These are phyloP conservation scores for Thryonomys swinderianus DNA, from an alignment of 2,113 vertebrate species.

Conservation along the genomic window DNA sequence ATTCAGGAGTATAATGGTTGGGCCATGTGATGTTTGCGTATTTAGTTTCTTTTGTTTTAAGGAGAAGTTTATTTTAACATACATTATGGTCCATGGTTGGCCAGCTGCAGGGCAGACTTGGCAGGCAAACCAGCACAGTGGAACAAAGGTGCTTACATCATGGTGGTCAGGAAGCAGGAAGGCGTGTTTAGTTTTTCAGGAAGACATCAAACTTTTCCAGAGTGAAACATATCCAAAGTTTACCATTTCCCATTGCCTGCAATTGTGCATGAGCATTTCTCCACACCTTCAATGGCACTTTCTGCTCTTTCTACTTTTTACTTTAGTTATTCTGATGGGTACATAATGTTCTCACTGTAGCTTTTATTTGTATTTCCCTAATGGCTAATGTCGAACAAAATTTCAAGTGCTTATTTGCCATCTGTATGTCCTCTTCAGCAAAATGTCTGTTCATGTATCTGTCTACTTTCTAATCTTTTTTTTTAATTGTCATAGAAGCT, in stretches of 20 bases:
- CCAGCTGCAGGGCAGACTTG: neutral
- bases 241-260: neutral
- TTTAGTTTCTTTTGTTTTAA: neutral
- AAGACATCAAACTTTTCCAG: neutral
- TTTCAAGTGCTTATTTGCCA: neutral
- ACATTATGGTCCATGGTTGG: neutral
- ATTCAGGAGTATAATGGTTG: neutral
- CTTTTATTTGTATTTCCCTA: conserved; percentile 3
- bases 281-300: neutral
- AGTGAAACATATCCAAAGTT: neutral
- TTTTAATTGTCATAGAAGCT: neutral
- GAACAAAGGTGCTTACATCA: too few species aligned
- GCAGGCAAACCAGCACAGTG: neutral
- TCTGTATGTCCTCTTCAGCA: neutral
- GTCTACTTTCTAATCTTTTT: neutral
- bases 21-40: neutral
- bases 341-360: neutral
- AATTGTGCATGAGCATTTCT: neutral
- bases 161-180: neutral
- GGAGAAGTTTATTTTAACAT: neutral
- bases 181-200: neutral
- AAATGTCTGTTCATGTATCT: neutral
- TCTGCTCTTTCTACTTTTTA: neutral
- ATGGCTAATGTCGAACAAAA: neutral
- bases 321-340: neutral